Base-by-base conservation (phyloP, 1,140 invertebrate genomes). In the Drosophila guanche region DNA sequence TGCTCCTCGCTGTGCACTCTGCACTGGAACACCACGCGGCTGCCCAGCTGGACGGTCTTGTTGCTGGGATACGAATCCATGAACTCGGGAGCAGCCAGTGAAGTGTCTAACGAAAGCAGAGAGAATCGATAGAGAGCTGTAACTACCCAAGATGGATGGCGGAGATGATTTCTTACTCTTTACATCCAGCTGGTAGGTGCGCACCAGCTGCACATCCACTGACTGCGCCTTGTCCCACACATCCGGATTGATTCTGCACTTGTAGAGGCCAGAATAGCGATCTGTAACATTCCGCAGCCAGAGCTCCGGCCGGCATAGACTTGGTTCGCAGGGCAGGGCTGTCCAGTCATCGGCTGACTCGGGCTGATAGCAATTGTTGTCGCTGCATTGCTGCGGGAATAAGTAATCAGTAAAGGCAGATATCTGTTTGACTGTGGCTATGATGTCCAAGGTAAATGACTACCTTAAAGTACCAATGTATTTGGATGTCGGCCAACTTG, bases 401-500 rank as follows among this genome's bases (percentile, higher is more conserved):
- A 12, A 25, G 22, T 20, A 20, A 4, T 12, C 16, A 6, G 6
- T 48, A 0, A 20, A 6, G 6, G 7, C 12, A 16, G 8, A 23
- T 33, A 3, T 25, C 16, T 4, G n/a, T n/a, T n/a, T n/a, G n/a
- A n/a, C n/a, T n/a, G 20, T 7, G n/a, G 7, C 16, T 29, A 43
- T 22, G 25, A 43, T 22, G 25, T 10, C 3, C 4, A 42, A n/a
- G 16, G 0, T 2, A 22, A 3, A 1, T 14, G 22, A 59, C 16
- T 43, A 90, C 90, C 72, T 90, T 91, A 14, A 91, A 91, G 58
- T 72, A 91, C 90, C 90, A 91, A 51, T 90, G 75, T 53, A 90
- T 86, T 37, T 85, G 83, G 1, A 83, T 89, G 12, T 84, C 69
- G 6, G 55, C 42, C 42, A 86, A 20, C 58, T 61, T 77, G 1